Evolutionary conservation across 1,140 invertebrate genomes (phyloP).

Genomic region (Cydia splendana): DNA sequence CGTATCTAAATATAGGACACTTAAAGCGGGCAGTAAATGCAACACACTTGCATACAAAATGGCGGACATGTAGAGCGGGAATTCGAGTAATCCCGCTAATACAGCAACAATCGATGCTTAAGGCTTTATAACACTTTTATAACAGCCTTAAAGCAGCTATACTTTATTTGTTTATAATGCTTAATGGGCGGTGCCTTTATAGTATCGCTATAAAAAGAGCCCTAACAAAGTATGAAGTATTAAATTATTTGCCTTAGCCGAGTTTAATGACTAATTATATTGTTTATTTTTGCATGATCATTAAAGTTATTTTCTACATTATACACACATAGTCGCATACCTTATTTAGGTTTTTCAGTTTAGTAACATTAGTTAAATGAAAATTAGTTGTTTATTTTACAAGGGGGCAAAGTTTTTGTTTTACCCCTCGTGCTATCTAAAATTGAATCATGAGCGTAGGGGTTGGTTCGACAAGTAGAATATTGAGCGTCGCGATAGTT

Average conservation of each 20-base stretch:
- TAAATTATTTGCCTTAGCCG: constrained; percentile 25
- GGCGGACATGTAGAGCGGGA: constrained; percentile 26
- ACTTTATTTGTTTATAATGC: constrained; percentile 44
- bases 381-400: too few relatives aligned
- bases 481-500: too few relatives aligned
- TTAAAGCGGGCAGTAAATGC: constrained; percentile 14
- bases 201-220: constrained; percentile 54
- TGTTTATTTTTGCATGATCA: constrained; percentile 24
- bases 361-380: too few relatives aligned
- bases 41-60: constrained; percentile 23
- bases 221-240: constrained; percentile 47
- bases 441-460: too few relatives aligned
- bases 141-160: constrained; percentile 14
- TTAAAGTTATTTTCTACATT: constrained; percentile 23
- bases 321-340: neutral
- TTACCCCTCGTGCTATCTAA: too few relatives aligned
- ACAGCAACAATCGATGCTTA: constrained; percentile 31
- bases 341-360: neutral
- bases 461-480: too few relatives aligned
- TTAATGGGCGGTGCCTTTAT: constrained; percentile 54
- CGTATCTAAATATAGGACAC: constrained; percentile 16
- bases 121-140: constrained; percentile 29
- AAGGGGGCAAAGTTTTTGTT: too few relatives aligned
- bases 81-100: constrained; percentile 28
- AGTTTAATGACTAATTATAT: constrained; percentile 30